Conservation (phyloP, 2,113 vertebrate genomes). For the Platichthys stellatus region DNA sequence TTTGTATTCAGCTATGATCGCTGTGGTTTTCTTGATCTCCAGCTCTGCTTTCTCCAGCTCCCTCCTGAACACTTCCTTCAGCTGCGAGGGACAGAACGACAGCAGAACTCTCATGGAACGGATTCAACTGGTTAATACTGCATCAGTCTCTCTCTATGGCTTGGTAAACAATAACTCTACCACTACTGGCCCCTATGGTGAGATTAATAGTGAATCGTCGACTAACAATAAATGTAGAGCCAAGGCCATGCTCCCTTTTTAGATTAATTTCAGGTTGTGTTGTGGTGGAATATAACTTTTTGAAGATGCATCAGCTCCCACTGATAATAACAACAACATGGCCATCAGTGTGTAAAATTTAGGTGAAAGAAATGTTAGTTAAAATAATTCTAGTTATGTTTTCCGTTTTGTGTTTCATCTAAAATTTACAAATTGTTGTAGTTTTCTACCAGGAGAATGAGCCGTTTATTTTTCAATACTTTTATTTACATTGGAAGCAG, state of each 20-base stretch:
- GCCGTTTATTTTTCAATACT: too few relatives aligned
- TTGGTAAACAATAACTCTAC: background rate
- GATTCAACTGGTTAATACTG: background rate
- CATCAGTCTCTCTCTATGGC: background rate
- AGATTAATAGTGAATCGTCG: background rate
- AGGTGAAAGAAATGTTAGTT: too few relatives aligned
- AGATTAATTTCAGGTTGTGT: background rate
- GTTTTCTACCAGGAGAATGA: too few relatives aligned
- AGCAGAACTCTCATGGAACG: background rate
- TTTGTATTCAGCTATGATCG: slow-evolving; percentile 98
- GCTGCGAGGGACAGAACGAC: slow-evolving; percentile 72
- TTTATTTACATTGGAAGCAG: too few relatives aligned
- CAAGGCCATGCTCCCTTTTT: too few relatives aligned
- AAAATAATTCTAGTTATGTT: too few relatives aligned
- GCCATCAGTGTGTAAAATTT: too few relatives aligned
- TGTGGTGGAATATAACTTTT: too few relatives aligned
- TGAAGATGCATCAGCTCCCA: too few relatives aligned
- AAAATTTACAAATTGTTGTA: too few relatives aligned
- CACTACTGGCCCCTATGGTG: background rate
- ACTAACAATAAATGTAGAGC: background rate
- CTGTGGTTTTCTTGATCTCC: slow-evolving; percentile 98
- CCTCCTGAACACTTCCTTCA: slow-evolving; percentile 97
- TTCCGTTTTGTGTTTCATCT: too few relatives aligned
- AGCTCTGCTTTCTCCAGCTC: slow-evolving; percentile 96
- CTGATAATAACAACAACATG: too few relatives aligned